Evolutionary conservation across 2,113 vertebrate genomes (phyloP).

Genomic region (Brienomyrus brachyistius): DNA sequence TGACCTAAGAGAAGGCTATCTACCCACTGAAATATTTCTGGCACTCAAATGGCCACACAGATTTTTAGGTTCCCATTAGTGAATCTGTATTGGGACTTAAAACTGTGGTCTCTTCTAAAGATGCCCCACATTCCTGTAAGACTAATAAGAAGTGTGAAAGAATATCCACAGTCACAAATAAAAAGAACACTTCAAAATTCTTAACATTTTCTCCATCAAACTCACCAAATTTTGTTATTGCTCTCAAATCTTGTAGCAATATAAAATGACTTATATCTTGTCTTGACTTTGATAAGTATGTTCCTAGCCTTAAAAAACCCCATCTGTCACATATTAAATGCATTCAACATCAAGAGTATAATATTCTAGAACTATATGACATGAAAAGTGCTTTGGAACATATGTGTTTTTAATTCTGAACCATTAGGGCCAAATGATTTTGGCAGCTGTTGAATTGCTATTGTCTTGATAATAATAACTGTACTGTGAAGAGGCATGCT

Average conservation of each 20-base stretch:
- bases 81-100: neutral
- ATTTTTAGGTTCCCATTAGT: neutral
- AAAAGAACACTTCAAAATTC: too few relatives aligned
- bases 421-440: neutral
- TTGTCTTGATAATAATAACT: neutral
- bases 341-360: neutral
- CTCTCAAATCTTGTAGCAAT: neutral
- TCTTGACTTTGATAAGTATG: neutral
- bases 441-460: neutral
- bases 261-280: neutral
- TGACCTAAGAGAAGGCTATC: neutral
- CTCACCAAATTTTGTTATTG: neutral
- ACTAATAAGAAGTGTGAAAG: neutral
- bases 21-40: neutral
- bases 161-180: neutral
- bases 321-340: neutral
- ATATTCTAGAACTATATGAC: neutral
- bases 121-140: neutral
- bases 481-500: neutral
- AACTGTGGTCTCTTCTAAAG: neutral
- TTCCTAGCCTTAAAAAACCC: neutral
- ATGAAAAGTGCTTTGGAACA: neutral
- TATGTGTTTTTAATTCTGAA: neutral
- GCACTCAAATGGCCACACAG: neutral
- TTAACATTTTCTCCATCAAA: neutral